phyloP scores from a whole-genome alignment of 1,140 invertebrate genomes.

The Druon quercuslanigerum region DNA sequence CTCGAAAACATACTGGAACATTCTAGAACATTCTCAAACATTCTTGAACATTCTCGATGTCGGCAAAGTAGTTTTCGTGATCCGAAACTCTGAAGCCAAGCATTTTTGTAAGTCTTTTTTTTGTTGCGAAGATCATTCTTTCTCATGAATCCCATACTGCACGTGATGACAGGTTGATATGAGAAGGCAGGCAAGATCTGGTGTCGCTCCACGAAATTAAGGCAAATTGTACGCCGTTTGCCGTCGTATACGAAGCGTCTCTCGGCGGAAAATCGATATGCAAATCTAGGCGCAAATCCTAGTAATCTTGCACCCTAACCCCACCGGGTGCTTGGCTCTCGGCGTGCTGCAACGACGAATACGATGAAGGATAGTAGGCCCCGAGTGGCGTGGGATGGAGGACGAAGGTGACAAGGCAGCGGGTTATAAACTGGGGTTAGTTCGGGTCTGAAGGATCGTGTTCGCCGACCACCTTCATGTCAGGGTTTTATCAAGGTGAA shows the following conservation, averaged over 20 bases:
- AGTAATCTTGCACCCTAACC: constrained; percentile 67
- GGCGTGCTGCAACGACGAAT: constrained; percentile 30
- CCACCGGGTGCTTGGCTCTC: constrained; percentile 36
- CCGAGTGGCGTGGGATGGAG: constrained; percentile 3
- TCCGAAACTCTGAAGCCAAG: no score
- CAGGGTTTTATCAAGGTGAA: constrained; percentile 68
- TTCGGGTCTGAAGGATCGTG: constrained; percentile 71
- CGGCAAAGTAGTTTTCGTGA: no score
- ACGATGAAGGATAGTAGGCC: constrained; percentile 34
- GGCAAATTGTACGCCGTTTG: constrained; percentile 67
- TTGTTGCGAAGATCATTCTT: neutral
- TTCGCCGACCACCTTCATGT: constrained; percentile 67
- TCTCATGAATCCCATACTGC: neutral
- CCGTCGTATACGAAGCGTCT: constrained; percentile 58
- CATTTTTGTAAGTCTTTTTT: neutral
- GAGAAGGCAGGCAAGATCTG: constrained; percentile 32
- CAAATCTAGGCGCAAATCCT: constrained; percentile 74
- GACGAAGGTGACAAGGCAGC: constrained; percentile 48
- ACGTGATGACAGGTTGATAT: constrained; percentile 12
- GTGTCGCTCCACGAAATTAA: constrained; percentile 63
- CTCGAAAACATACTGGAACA: no score
- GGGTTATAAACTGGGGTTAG: constrained; percentile 73
- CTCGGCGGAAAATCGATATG: constrained; percentile 70
- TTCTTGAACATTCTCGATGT: no score
- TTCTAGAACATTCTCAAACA: no score